Evolutionary conservation across 2,113 vertebrate genomes (phyloP).

Genomic region (Ellobius talpinus): DNA sequence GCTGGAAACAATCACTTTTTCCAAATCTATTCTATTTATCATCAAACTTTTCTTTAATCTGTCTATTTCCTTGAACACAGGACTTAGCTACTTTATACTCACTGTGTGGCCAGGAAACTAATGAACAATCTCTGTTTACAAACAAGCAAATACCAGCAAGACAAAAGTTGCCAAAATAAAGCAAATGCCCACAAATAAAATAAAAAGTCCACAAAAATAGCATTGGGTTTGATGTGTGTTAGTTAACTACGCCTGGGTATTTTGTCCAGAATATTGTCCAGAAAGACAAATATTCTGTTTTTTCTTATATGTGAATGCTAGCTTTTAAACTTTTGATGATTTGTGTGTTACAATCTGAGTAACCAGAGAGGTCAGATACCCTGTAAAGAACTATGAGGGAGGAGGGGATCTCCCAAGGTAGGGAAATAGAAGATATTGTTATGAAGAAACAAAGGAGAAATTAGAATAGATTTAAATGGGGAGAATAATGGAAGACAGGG

Average conservation of each 20-base stretch:
- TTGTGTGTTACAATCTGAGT: background rate
- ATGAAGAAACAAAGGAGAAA: background rate
- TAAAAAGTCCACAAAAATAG: background rate
- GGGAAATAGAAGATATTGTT: background rate
- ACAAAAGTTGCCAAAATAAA: background rate
- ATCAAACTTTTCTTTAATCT: too few species aligned
- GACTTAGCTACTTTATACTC: too few species aligned
- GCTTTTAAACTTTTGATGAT: background rate
- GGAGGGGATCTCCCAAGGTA: background rate
- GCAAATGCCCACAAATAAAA: background rate
- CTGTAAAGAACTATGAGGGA: background rate
- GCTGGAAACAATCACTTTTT: background rate
- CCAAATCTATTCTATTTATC: too few species aligned
- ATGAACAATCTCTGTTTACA: too few species aligned
- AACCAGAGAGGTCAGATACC: background rate
- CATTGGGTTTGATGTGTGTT: background rate
- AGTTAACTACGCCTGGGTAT: background rate
- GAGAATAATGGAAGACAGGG: background rate
- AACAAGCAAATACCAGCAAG: background rate
- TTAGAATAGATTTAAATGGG: background rate
- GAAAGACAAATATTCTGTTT: background rate
- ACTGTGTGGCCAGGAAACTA: too few species aligned
- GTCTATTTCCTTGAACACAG: too few species aligned
- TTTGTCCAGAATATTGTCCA: too few species aligned
- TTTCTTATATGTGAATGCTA: background rate